Evolutionary conservation across 2,888 invertebrate species (phyloP), one percentile per base, ranked within the genome.

Genomic region (Idaea biselata): DNA sequence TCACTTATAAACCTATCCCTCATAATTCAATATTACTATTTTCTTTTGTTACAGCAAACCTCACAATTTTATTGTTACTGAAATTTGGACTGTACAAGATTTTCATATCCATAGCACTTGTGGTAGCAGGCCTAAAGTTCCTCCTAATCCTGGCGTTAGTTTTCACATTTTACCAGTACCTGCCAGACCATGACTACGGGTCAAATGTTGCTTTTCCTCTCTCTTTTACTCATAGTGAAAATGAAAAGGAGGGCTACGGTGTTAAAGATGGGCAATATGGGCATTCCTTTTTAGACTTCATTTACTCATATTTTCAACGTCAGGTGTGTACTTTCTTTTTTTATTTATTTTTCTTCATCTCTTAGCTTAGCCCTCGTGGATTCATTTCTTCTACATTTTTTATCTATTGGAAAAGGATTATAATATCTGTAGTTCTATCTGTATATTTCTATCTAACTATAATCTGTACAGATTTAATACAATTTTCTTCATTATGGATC

Each of bases 1-100:
- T 8, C 44, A 44, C 14, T 11, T 14, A 14, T 8, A 14, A 66
- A 60, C 58, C 11, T 16, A 58, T 16, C 55, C 18, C 55, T 74
- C n/a, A n/a, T n/a, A n/a, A n/a, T n/a, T n/a, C n/a, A n/a, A n/a
- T n/a, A n/a, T n/a, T n/a, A n/a, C n/a, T n/a, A n/a, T n/a, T n/a
- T 80, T 81, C 76, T 74, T 88, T 83, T 89, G 87, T 91, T 91
- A 63, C 91, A 91, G 91, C 85, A 76, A 81, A 91, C 71, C 79
- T 91, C 64, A 84, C 82, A 66, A 84, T 89, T 64, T 60, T 88
- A 63, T 67, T 87, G 64, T 88, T 87, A 60, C 86, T 83, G 53
- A 89, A 88, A 82, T 79, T 87, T 65, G 91, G 90, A 54, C 80
- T 91, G 25, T 79, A 77, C 79, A 91, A 91, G 80, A 81, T 91